Base-by-base conservation (phyloP, 2,888 invertebrate genomes). In the Cheilosia vulpina region DNA sequence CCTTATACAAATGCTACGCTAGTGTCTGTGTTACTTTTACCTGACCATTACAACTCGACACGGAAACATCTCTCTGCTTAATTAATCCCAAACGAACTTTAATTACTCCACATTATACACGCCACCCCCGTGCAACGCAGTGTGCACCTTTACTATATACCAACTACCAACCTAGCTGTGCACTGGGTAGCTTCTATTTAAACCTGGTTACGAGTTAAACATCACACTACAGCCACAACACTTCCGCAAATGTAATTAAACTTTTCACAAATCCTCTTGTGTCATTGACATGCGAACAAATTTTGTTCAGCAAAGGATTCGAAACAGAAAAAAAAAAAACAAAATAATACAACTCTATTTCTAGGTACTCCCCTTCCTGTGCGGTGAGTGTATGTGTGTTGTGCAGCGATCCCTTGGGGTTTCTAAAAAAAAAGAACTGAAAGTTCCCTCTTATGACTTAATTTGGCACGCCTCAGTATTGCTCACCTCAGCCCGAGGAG, bases 61-160 rank as follows among this genome's bases (percentile, higher is more conserved):
- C 79, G 79, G 80, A 84, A 84, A 84, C 84, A 84, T 84, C 84
- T 80, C 79, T 80, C 79, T 80, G 66, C 84, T 84, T 75, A 84
- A 84, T 84, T 84, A 84, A 84, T 84, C 84, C 84, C 84, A 84
- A 84, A 84, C 79, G 84, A 84, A 84, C 84, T 84, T 84, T 71
- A 80, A 84, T 84, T 76, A 80, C 84, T 84, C 57, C 69, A 69
- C 75, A 84, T 80, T 84, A 79, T 63, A 79, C 63, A 69, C 47
- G 60, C 31, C 43, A 24, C 45, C 53, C 57, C 65, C 38, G 43
- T 63, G 38, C 63, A 47, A 52, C 66, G 5, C 55, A 55, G n/a
- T 38, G 38, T 38, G 19, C 45, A 41, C 34, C 72, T 43, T 31
- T 17, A 11, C 52, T 11, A 2, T 11, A 2, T 21, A 6, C 6